Base-by-base conservation (phyloP, 1,140 invertebrate genomes). In the Pachyrhynchus sulphureomaculatus region DNA sequence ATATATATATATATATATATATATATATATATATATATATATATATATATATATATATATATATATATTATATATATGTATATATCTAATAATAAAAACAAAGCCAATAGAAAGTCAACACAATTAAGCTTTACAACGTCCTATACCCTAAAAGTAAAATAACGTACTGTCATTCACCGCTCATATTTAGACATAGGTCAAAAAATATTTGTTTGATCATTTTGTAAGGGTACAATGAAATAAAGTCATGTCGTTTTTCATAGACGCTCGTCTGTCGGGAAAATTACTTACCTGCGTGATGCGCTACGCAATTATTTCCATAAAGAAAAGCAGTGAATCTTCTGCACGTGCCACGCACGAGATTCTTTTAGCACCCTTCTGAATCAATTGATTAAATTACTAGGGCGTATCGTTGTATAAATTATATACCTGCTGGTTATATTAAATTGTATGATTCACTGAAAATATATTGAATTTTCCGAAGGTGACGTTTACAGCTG, bases 341-440 rank as follows among this genome's bases (percentile, higher is more conserved):
- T 33, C 29, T 20, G 59, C 59, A 62, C 59, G 59, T 54, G 59
- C 32, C 23, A 15, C 12, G 59, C 59, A 62, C 59, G 59, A 54
- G 59, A 62, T 41, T 51, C 59, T 49, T 51, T 52, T 44, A 59
- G 47, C 47, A 52, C 48, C 59, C 59, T 55, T 62, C 51, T 36
- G 13, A 41, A 62, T 62, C 48, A 62, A 62, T 62, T 62, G 53
- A 62, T 62, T 62, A 62, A 62, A 51, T 53, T 60, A 52, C 58
- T 62, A 53, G 57, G 48, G 45, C 56, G 64, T 21, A 61, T 51
- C 51, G 36, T 60, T 64, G 57, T 49, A 59, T 52, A 59, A 59
- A 59, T 59, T 59, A 59, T 59, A 44, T 59, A 59, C 57, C 57
- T 59, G 57, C 36, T 34, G 47, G 47, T 51, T 59, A 48, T 59